phyloP scores from a whole-genome alignment of 2,113 vertebrate species.

The Bothrops jararaca region DNA sequence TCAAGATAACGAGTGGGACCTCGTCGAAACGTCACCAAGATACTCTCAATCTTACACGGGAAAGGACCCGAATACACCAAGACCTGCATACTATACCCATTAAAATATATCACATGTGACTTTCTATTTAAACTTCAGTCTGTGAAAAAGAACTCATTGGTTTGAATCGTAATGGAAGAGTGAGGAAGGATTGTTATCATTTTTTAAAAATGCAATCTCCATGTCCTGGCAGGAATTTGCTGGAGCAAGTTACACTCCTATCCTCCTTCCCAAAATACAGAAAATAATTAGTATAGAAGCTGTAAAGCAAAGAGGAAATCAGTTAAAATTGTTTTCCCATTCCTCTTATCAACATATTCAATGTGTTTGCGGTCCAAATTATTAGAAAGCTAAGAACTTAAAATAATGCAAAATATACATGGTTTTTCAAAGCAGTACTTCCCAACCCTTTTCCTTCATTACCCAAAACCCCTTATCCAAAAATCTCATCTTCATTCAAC shows the following conservation, averaged over 20 bases:
- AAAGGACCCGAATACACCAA: too few relatives aligned
- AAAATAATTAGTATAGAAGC: too few relatives aligned
- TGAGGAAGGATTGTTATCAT: not conserved
- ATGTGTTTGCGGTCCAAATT: not conserved
- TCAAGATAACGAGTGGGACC: too few relatives aligned
- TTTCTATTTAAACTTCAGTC: not conserved
- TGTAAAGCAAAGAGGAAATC: not conserved
- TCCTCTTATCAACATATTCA: not conserved
- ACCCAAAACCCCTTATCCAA: too few relatives aligned
- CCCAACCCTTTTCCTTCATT: too few relatives aligned
- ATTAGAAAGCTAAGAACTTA: conserved; percentile 42
- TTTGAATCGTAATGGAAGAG: not conserved
- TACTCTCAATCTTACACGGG: too few relatives aligned
- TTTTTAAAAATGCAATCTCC: not conserved
- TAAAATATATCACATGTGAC: too few relatives aligned
- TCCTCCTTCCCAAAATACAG: not conserved
- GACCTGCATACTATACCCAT: too few relatives aligned
- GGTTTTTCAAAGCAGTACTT: not conserved
- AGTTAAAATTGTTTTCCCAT: not conserved
- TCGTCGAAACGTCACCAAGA: too few relatives aligned
- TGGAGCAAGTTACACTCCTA: not conserved
- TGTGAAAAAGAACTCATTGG: not conserved
- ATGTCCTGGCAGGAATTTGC: not conserved
- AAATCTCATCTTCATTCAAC: too few relatives aligned
- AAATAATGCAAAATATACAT: conserved; percentile 37